These are phyloP conservation scores for Colius striatus DNA, from an alignment of 2,113 vertebrate species.

Conservation along the genomic window DNA sequence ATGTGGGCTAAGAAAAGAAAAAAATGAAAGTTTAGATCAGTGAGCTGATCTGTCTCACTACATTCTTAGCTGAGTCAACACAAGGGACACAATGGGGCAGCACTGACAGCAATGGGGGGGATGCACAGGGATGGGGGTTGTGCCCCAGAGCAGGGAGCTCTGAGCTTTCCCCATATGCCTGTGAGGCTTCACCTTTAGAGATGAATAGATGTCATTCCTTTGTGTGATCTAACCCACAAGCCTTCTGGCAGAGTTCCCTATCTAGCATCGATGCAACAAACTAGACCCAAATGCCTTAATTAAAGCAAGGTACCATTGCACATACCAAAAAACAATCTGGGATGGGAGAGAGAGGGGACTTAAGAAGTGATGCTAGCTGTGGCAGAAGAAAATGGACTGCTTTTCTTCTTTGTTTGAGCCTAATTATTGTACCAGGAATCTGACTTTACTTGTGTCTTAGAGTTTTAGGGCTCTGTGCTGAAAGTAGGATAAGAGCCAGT, in stretches of 20 bases:
- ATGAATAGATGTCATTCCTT: neutral
- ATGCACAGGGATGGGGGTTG: neutral
- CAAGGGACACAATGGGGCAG: rapidly evolving
- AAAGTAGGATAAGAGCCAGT: slow-evolving; percentile 17
- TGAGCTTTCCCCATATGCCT: neutral
- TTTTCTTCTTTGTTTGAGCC: slow-evolving; percentile 9
- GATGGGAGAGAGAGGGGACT: neutral
- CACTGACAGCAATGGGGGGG: rapidly evolving
- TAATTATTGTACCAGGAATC: slow-evolving; percentile 2
- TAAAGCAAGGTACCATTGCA: neutral
- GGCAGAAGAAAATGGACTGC: neutral
- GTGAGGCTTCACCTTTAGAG: neutral
- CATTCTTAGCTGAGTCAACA: neutral
- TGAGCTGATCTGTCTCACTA: neutral
- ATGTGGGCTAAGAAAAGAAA: neutral
- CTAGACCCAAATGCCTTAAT: neutral
- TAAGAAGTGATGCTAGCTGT: neutral
- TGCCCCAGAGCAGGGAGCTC: neutral
- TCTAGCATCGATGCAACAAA: neutral
- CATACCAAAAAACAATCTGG: neutral
- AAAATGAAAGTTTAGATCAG: neutral
- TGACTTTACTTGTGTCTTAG: neutral
- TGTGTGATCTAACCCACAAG: neutral
- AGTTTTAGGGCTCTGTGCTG: slow-evolving; percentile 6
- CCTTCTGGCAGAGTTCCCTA: neutral